Evolutionary conservation across 2,113 vertebrate species (phyloP).

Genomic region (Todiramphus chloris): DNA sequence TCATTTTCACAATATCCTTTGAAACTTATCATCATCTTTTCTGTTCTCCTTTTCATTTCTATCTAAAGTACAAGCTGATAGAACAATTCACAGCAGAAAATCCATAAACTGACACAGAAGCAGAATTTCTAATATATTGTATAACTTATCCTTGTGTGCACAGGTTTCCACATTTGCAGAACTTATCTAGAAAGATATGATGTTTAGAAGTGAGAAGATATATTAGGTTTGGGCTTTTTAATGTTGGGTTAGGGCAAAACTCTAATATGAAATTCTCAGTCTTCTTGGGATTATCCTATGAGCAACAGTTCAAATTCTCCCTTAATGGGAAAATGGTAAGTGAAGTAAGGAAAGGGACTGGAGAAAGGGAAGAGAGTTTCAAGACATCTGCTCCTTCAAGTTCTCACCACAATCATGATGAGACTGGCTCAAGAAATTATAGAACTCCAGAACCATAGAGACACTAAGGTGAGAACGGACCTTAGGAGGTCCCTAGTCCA

Average conservation of each 20-base stretch:
- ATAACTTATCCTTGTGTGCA: neutral
- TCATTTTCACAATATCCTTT: neutral
- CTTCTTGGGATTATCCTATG: neutral
- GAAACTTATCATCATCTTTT: neutral
- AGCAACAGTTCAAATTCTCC: neutral
- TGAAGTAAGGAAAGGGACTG: neutral
- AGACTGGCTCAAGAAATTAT: neutral
- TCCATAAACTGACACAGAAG: neutral
- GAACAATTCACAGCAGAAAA: neutral
- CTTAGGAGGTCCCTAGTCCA: rapidly evolving
- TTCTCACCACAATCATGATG: neutral
- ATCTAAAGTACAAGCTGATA: neutral
- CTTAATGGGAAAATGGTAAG: neutral
- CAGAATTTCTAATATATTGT: neutral
- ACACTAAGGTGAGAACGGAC: neutral
- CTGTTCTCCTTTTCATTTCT: neutral
- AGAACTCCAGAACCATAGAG: neutral
- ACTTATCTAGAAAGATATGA: neutral
- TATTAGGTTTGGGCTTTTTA: neutral
- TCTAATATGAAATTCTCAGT: neutral
- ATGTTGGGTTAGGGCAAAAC: neutral
- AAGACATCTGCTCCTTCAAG: neutral
- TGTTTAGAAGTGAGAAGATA: neutral
- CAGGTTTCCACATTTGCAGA: neutral
- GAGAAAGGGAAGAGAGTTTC: neutral